Base-by-base conservation (phyloP, 1,140 invertebrate genomes). In the Drosophila obscura region DNA sequence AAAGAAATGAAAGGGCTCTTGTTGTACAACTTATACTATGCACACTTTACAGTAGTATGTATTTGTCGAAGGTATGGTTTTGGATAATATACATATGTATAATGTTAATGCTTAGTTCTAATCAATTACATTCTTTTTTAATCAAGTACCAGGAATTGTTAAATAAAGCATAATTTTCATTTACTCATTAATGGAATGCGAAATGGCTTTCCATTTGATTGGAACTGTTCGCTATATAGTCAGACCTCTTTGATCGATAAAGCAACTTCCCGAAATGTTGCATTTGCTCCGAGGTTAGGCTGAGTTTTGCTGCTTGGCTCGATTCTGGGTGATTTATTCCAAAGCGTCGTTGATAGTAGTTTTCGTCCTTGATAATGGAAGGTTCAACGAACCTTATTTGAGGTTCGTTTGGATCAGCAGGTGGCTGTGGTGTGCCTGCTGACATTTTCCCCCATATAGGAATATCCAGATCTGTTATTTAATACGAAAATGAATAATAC, bases 91-190 rank as follows among this genome's bases (percentile, higher is more conserved):
- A 76, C 73, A 55, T 65, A n/a, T n/a, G n/a, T n/a, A 15, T 78
- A 78, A 85, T 63, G 52, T 74, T 77, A 77, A 73, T 71, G 77
- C 50, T 50, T 82, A 60, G 69, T 74, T 81, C 61, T 71, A 73
- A 71, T 57, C 49, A 73, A 68, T 49, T 53, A 69, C 66, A 69
- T 69, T 69, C 64, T 69, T 24, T 69, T 24, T 69, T 64, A 53
- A 35, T 49, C 50, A 41, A 35, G 66, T 69, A 69, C 9, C 35
- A 65, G 62, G 52, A 66, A 65, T 74, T 59, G 71, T 58, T 43
- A 48, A 65, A 74, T 75, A 65, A 74, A 74, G 45, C 45, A 56
- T 41, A 65, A 48, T 52, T 49, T 69, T 69, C 43, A 49, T 65
- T 66, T 46, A 11, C 35, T 39, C 35, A 39, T 39, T 39, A 39